Conservation (phyloP, 2,888 invertebrate species). For the Eulithis testata region DNA sequence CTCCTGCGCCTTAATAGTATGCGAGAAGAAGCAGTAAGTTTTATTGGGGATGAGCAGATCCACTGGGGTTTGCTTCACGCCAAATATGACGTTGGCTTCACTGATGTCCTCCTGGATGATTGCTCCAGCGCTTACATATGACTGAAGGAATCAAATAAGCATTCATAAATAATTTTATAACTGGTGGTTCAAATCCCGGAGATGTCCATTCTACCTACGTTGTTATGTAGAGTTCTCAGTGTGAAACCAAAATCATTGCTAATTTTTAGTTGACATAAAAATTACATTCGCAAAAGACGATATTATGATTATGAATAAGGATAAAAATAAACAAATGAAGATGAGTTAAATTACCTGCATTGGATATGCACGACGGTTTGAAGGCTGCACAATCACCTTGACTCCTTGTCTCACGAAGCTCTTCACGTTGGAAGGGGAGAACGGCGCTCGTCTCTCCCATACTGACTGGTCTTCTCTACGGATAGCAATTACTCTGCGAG, state of each 20-base stretch:
- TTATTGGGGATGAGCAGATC: constrained; percentile 97
- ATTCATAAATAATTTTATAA: no score
- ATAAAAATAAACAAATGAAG: neutral
- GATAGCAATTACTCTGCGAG: constrained; percentile 91
- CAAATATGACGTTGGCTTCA: constrained; percentile 97
- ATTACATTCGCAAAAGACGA: no score
- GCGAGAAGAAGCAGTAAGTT: constrained; percentile 99
- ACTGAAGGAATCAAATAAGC: constrained; percentile 74
- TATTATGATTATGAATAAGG: no score
- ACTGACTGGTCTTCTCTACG: constrained; percentile 97
- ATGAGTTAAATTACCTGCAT: constrained; percentile 88
- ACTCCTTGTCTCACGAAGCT: constrained; percentile 94
- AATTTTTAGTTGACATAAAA: no score
- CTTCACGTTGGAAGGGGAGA: constrained; percentile 96
- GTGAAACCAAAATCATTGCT: neutral
- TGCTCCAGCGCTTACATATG: constrained; percentile 97
- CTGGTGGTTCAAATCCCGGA: no score
- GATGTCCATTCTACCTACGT: no score
- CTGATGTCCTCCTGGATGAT: constrained; percentile 97
- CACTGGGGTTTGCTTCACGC: constrained; percentile 97
- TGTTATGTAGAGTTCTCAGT: no score
- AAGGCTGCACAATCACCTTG: constrained; percentile 98
- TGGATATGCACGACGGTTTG: constrained; percentile 98
- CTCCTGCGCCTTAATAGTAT: constrained; percentile 99
- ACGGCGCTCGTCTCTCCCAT: constrained; percentile 97